Evolutionary conservation across 2,888 invertebrate species (phyloP), one percentile per base, ranked within the genome.

Genomic region (Polietes domitor): DNA sequence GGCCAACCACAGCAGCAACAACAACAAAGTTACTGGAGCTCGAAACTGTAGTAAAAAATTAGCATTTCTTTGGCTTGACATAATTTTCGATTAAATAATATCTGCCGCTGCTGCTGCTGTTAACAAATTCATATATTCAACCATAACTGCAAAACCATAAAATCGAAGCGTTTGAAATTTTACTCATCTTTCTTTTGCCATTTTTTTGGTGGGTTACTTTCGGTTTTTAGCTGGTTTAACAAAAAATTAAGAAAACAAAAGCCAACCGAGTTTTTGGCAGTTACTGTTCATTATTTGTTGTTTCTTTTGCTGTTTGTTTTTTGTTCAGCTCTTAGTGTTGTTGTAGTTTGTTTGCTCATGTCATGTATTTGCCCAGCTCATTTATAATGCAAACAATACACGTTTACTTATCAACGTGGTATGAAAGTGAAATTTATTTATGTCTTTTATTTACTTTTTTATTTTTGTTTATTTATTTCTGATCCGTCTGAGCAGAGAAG

Each of bases 401-500:
- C 26, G 58, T 58, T 63, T 63, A 37, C 19, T n/a, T 63, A 12
- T 50, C 58, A 81, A 82, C 71, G 77, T 82, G 82, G 32, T 19
- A 70, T 75, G 63, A 82, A 82, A 82, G 82, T 82, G 82, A 82
- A 82, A 78, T 82, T 78, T 61, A 55, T 74, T 80, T 65, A 6
- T 41, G 43, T 61, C 26, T 28, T 10, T 43, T 70, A n/a, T 24
- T 21, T 12, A 43, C 15, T 24, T 28, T 61, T 61, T 58, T 47
- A 1, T 47, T 24, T 37, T 21, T 50, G 15, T 53, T 65, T 47
- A 6, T 73, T 73, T 28, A 41, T 37, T 10, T 26, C 37, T 17
- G 5, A 15, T 65, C 58, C 41, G 28, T 24, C 15, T 6, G 43
- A 68, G 43, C 43, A 43, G 68, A 10, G 43, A 68, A 43, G 68